Evolutionary conservation across 2,113 vertebrate species (phyloP), one percentile per base, ranked within the genome.

Genomic region (Nibea albiflora): DNA sequence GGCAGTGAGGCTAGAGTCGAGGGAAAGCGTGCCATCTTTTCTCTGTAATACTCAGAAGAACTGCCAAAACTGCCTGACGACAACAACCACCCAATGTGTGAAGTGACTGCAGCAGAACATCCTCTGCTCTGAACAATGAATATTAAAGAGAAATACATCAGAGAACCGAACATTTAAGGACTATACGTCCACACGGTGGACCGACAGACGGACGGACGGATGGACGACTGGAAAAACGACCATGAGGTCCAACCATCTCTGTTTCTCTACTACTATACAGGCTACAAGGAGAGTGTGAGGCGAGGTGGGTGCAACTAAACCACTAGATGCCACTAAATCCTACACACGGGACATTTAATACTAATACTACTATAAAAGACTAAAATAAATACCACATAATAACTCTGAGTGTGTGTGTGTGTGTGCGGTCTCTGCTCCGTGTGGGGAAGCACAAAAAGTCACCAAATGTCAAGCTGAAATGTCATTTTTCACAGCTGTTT

Each of bases 401-500:
- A 35, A 35, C 35, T 35, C 8, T 35, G 35, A 35, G 35, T 35
- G 35, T 49, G 7, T 31, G 20, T n/a, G n/a, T n/a, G n/a, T 42
- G 26, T 20, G 16, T 28, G 4, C 22, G 0, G 7, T 66, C 8
- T 64, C 42, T 35, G 24, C 12, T 46, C 49, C 63, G 26, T n/a
- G n/a, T 4, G 28, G 49, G 26, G 5, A 20, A 66, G 50, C 66
- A 66, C 26, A 61, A 76, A 88, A 83, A 85, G 85, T 85, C n/a
- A n/a, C 65, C 42, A 82, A 91, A 91, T 89, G 90, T 82, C 90
- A 89, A 56, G 24, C 56, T 72, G 39, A 89, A 89, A 89, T 86
- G 83, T 35, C 76, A 89, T 73, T 80, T n/a, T 83, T 84, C 83
- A 79, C 80, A 87, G 87, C 78, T 82, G 72, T 81, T 83, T 65